A percentile compares a stretch with the other conserved stretches of the same genome.
Evolutionary conservation across 2,888 invertebrate species (phyloP).

Genomic region (Sinotaia quadrata): DNA sequence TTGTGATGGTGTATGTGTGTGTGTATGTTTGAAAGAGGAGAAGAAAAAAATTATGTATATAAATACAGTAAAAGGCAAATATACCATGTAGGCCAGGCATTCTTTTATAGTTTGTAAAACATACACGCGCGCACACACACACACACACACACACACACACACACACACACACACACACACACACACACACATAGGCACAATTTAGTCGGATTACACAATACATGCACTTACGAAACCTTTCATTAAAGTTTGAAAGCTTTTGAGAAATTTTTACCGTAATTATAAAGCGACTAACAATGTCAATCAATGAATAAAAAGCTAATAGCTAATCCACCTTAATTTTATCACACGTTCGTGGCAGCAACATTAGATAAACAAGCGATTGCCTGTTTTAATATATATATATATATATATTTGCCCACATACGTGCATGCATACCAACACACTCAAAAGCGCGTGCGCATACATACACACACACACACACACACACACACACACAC

Average conservation of each 20-base stretch:
- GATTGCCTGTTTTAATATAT: too few relatives aligned
- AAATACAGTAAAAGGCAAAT: not conserved
- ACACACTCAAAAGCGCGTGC: not conserved
- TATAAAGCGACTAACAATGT: too few relatives aligned
- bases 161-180: conserved; percentile 14
- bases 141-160: not conserved
- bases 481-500: conserved; percentile 5
- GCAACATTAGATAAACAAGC: too few relatives aligned
- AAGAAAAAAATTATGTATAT: not conserved
- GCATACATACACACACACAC: conserved; percentile 8
- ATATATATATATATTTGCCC: too few relatives aligned
- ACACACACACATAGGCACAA: not conserved
- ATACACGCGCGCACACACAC: conserved; percentile 4
- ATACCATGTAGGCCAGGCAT: not conserved
- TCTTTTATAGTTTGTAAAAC: too few relatives aligned
- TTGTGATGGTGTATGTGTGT: not conserved
- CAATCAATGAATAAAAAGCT: too few relatives aligned
- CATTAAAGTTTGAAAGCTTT: too few relatives aligned
- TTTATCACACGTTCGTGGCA: too few relatives aligned
- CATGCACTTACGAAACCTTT: too few relatives aligned
- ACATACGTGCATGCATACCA: not conserved
- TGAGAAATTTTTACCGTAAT: too few relatives aligned
- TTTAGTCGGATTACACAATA: too few relatives aligned
- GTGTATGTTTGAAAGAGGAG: not conserved
- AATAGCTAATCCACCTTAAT: too few relatives aligned